phyloP scores from a whole-genome alignment of 2,797 vertebrate genomes.

The Poecilia wingei region DNA sequence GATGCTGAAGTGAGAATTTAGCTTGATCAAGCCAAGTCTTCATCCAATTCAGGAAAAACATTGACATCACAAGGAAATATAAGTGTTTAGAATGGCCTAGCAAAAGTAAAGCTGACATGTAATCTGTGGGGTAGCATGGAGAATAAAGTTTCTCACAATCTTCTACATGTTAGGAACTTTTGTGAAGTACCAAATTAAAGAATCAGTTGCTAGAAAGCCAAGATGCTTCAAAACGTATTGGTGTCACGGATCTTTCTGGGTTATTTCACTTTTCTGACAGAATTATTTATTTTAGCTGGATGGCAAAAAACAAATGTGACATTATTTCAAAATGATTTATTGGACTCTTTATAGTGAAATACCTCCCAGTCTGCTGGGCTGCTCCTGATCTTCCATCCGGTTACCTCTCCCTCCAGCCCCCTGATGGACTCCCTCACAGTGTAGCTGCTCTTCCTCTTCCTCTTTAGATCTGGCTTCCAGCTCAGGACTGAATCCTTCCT shows the following conservation, averaged over 20 bases:
- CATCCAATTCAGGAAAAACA: background rate
- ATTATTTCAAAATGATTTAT: background rate
- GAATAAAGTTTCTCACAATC: background rate
- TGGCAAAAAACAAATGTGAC: background rate
- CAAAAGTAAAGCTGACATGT: background rate
- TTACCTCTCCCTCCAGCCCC: slow-evolving; percentile 8
- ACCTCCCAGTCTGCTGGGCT: background rate
- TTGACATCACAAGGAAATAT: background rate
- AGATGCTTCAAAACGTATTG: background rate
- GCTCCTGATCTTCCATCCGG: slow-evolving; percentile 26
- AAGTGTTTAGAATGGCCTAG: background rate
- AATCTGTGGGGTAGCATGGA: background rate
- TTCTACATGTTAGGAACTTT: background rate
- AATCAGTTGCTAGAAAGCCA: background rate
- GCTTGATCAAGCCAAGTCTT: background rate
- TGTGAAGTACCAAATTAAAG: background rate
- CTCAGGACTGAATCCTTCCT: slow-evolving; percentile 87
- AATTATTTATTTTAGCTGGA: background rate
- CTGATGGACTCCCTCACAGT: slow-evolving; percentile 2
- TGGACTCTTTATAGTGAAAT: background rate
- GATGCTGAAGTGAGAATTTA: background rate
- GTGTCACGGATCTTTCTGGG: background rate
- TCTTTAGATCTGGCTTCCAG: slow-evolving; percentile 82
- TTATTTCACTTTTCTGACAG: background rate
- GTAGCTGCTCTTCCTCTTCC: slow-evolving; percentile 30